phyloP scores from a whole-genome alignment of 2,797 vertebrate genomes.

The Tadarida brasiliensis region DNA sequence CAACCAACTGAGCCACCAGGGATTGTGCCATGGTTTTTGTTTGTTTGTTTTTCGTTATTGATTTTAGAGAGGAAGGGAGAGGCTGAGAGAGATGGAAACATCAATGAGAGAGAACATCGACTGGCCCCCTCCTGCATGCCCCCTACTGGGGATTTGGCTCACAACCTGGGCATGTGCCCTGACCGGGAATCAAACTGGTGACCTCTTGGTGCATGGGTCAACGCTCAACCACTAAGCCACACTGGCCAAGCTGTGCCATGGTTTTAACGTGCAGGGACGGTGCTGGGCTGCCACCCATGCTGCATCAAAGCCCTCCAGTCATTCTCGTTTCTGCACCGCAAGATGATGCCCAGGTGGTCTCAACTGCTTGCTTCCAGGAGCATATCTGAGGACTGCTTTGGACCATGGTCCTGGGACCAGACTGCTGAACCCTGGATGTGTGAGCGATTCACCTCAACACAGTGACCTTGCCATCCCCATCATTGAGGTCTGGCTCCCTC shows the following conservation, averaged over 20 bases:
- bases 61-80: too few species aligned
- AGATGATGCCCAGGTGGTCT: neutral
- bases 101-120: too few species aligned
- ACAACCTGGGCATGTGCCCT: neutral
- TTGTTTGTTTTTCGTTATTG: too few species aligned
- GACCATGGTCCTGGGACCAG: neutral
- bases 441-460: neutral
- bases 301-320: neutral
- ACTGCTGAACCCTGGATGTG: neutral
- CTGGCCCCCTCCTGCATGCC: too few species aligned
- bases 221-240: neutral
- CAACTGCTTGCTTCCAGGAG: neutral
- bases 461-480: too few species aligned
- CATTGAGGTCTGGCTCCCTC: neutral
- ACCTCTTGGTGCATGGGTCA: neutral
- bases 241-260: neutral
- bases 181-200: neutral
- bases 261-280: neutral
- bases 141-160: too few species aligned
- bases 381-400: neutral
- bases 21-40: neutral
- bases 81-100: too few species aligned
- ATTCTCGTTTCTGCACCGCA: neutral
- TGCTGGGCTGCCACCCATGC: neutral
- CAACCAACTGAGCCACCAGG: neutral